These are phyloP conservation scores for Dicrostonyx torquatus DNA, from an alignment of 2,797 vertebrate genomes.

Conservation along the genomic window DNA sequence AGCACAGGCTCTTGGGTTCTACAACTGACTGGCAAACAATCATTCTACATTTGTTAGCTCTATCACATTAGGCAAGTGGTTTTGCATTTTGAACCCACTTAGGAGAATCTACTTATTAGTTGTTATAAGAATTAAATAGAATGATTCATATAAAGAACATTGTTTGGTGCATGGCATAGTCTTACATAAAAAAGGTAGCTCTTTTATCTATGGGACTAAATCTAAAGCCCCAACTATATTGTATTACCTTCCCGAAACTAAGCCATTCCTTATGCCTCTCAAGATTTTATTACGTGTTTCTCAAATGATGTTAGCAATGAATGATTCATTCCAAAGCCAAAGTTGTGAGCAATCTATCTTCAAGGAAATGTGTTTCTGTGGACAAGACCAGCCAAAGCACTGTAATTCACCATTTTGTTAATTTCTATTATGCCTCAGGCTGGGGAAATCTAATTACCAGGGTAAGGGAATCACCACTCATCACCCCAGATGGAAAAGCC, in stretches of 20 bases:
- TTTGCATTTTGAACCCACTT: neutral
- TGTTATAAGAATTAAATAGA: slow-evolving; percentile 9
- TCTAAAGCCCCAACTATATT: neutral
- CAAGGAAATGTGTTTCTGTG: neutral
- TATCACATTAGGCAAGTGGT: neutral
- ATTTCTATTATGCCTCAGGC: neutral
- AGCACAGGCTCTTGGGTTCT: neutral
- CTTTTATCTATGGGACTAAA: neutral
- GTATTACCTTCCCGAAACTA: neutral
- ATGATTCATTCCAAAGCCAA: slow-evolving; percentile 12
- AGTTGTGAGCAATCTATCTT: neutral
- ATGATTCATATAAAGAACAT: neutral
- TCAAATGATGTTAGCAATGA: slow-evolving; percentile 12
- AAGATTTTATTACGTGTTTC: neutral
- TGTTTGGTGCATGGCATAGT: neutral
- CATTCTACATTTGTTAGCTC: neutral
- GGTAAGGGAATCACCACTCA: neutral
- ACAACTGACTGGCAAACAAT: neutral
- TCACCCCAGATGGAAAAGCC: neutral
- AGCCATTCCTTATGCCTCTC: neutral
- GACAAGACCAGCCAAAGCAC: neutral
- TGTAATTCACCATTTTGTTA: neutral
- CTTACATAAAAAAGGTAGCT: neutral
- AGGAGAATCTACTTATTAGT: neutral
- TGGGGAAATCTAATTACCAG: slow-evolving; percentile 41